Percentiles rank a stretch among this genome's conserved stretches.
Conservation (phyloP, 2,113 vertebrate species). For the Ctenomys sociabilis region DNA sequence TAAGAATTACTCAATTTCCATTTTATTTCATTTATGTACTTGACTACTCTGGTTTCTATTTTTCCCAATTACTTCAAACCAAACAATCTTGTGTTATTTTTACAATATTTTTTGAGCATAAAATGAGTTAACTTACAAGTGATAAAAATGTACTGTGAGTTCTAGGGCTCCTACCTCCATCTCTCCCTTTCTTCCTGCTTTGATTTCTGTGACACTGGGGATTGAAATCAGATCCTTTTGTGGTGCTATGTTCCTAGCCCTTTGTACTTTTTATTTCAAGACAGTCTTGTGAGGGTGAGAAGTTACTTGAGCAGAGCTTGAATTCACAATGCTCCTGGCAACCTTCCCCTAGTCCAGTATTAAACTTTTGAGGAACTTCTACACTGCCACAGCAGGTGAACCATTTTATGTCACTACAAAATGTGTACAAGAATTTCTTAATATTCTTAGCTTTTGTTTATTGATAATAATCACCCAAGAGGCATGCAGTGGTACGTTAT, state of each 20-base stretch:
- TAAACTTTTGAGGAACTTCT: neutral
- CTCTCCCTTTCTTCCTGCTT: too few species aligned
- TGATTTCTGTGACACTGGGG: neutral
- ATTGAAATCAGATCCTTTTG: neutral
- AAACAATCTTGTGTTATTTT: neutral
- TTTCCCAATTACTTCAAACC: conserved; percentile 3
- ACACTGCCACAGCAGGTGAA: neutral
- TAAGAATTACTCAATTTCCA: neutral
- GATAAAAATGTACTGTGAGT: neutral
- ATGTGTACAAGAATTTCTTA: neutral
- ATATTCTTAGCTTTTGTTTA: neutral
- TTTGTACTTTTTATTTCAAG: neutral
- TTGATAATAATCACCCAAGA: neutral
- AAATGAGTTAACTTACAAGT: neutral
- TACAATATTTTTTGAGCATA: neutral
- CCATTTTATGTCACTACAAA: neutral
- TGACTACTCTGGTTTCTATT: conserved; percentile 25
- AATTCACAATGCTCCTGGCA: neutral
- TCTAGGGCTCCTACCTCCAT: too few species aligned
- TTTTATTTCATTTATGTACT: neutral
- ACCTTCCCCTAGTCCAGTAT: neutral
- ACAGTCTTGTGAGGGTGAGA: neutral
- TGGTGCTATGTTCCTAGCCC: neutral
- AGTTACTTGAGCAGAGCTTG: neutral
- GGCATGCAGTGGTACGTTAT: neutral